Base-by-base conservation (phyloP, 2,113 vertebrate genomes). In the Tenrec ecaudatus region DNA sequence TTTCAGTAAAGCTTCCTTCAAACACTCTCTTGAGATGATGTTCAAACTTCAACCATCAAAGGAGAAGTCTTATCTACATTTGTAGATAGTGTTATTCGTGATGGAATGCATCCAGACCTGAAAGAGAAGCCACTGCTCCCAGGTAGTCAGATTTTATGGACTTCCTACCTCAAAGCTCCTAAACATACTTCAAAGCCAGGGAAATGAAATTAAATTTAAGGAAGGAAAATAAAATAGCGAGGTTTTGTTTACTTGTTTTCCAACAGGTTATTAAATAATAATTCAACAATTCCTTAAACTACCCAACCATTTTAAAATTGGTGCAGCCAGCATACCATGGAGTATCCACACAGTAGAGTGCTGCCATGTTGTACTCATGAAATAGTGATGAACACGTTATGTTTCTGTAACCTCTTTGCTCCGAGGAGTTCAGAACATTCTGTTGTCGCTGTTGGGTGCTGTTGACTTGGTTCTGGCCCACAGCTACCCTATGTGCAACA, bases 1-100 rank as follows among this genome's bases (percentile, higher is more conserved):
- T 97, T 96, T 95, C 96, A 95, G 82, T 31, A n/a, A 9, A 43
- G 94, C 91, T 86, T 43, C 83, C 92, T 86, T 43, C 86, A 29
- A 60, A 80, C 16, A 22, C 90, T 75, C 60, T 6, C 94, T 90
- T 90, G 96, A 94, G 90, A n/a, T 2, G 47, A 57, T 68, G 95
- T 93, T 94, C 95, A 60, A 97, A 96, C 96, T 96, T 71, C 11
- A 0, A 79, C 95, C 96, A 96, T 97, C 96, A 97, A 96, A 97
- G 96, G 76, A 6, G 2, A 88, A 31, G 58, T 27, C 93, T 62
- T 4, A 15, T 75, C 94, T 62, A n/a, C 93, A 73, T 36, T 60
- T 15, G 85, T 79, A 43, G 81, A 94, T 87, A 19, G 62, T 82
- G 88, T 83, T 69, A 40, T 33, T 3, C 1, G 22, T 15, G 31